These are phyloP conservation scores for Phrynocephalus guinanensis DNA, from an alignment of 2,797 vertebrate genomes.

Conservation along the genomic window DNA sequence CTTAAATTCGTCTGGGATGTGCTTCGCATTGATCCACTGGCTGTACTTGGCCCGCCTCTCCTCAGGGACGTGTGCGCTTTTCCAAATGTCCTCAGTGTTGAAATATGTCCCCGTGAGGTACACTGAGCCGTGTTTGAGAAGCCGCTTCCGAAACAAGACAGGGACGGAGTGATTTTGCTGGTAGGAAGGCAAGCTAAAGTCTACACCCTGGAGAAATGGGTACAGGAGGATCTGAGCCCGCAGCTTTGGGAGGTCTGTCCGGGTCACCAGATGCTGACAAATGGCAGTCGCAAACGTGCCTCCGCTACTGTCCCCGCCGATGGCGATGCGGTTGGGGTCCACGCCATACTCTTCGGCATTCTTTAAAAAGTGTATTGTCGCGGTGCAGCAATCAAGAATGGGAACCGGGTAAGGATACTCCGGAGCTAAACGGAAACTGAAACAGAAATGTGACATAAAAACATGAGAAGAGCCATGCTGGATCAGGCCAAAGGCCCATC, in stretches of 20 bases:
- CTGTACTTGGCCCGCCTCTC: conserved; percentile 76
- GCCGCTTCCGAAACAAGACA: conserved; percentile 74
- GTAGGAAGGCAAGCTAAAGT: conserved; percentile 86
- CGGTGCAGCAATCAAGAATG: conserved; percentile 76
- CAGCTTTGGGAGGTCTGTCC: conserved; percentile 77
- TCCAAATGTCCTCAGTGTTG: conserved; percentile 73
- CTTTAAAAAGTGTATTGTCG: conserved; percentile 81
- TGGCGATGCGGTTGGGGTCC: conserved; percentile 76
- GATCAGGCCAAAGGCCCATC: no score
- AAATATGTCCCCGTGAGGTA: conserved; percentile 78
- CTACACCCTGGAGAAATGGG: conserved; percentile 77
- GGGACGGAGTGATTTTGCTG: conserved; percentile 85
- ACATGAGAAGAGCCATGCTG: no score
- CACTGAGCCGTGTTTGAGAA: conserved; percentile 75
- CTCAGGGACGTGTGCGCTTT: conserved; percentile 79
- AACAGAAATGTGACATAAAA: background rate
- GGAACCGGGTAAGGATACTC: conserved; percentile 75
- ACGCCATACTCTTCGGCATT: conserved; percentile 78
- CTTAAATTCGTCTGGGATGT: conserved; percentile 82
- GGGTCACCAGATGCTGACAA: conserved; percentile 73
- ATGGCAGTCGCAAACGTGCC: conserved; percentile 75
- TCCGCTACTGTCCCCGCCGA: conserved; percentile 84
- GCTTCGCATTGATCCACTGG: conserved; percentile 82
- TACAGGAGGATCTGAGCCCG: conserved; percentile 85
- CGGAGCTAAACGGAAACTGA: conserved; percentile 79